These are phyloP conservation scores for Sinocyclocheilus anshuiensis DNA, from an alignment of 2,113 vertebrate species.

Conservation along the genomic window DNA sequence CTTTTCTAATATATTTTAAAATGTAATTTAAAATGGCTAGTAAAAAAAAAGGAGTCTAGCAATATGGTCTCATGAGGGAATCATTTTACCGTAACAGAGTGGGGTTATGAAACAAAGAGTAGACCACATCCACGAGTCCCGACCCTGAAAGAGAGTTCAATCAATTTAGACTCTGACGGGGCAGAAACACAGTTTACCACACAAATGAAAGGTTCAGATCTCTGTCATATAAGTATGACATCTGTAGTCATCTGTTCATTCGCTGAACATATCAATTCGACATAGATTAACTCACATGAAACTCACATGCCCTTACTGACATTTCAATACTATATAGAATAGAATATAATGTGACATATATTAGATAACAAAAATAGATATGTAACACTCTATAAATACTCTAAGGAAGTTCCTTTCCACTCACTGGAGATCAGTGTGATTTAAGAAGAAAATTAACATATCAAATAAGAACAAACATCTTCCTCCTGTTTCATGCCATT, in stretches of 20 bases:
- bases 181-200: background rate
- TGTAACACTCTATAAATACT: background rate
- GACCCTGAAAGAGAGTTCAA: background rate
- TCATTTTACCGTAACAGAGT: background rate
- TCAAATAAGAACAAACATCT: background rate
- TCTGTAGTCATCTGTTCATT: background rate
- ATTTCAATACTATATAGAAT: background rate
- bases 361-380: background rate
- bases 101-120: background rate
- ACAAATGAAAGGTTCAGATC: background rate
- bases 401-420: no score
- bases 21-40: background rate
- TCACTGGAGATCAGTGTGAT: background rate
- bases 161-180: background rate
- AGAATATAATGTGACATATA: background rate
- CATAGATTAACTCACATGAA: background rate
- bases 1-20: no score
- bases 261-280: background rate
- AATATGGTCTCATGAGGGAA: background rate
- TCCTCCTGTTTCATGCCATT: background rate
- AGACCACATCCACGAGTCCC: background rate
- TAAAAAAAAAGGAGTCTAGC: no score
- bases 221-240: background rate
- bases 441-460: background rate
- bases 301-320: constrained; percentile 36